phyloP scores from a whole-genome alignment of 2,888 invertebrate genomes.

The Scaptomyza parva region DNA sequence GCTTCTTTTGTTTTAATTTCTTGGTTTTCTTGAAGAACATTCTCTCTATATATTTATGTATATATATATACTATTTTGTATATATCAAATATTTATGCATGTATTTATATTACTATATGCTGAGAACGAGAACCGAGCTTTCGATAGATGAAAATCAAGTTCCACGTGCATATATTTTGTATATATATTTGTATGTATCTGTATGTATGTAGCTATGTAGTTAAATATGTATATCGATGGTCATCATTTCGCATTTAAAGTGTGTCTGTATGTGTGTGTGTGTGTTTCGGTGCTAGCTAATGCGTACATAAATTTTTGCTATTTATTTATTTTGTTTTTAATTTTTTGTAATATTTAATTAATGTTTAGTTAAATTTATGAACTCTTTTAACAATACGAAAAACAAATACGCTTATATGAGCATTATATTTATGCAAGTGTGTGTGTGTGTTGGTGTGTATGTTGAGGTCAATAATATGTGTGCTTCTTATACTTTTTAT shows the following conservation, averaged over 20 bases:
- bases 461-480: conserved; percentile 34
- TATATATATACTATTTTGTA: conserved; percentile 34
- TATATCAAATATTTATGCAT: conserved; percentile 47
- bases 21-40: conserved; percentile 60
- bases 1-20: conserved; percentile 28
- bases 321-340: conserved; percentile 36
- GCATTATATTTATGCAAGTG: conserved; percentile 62
- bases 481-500: conserved; percentile 32
- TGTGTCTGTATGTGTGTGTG: conserved; percentile 45
- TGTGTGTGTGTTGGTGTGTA: conserved; percentile 36
- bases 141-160: conserved; percentile 15
- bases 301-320: conserved; percentile 49
- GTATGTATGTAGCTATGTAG: conserved; percentile 53
- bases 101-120: conserved; percentile 15
- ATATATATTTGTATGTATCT: conserved; percentile 33
- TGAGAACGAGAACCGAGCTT: conserved; percentile 15
- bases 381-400: conserved; percentile 66
- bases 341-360: conserved; percentile 41
- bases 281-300: conserved; percentile 58
- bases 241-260: conserved; percentile 77
- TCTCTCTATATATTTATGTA: conserved; percentile 41
- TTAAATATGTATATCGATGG: conserved; percentile 75
- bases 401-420: conserved; percentile 74
- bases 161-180: conserved; percentile 32
- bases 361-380: conserved; percentile 53